These are phyloP conservation scores for Spheniscus mendiculus DNA, from an alignment of 2,113 vertebrate species.

Conservation along the genomic window DNA sequence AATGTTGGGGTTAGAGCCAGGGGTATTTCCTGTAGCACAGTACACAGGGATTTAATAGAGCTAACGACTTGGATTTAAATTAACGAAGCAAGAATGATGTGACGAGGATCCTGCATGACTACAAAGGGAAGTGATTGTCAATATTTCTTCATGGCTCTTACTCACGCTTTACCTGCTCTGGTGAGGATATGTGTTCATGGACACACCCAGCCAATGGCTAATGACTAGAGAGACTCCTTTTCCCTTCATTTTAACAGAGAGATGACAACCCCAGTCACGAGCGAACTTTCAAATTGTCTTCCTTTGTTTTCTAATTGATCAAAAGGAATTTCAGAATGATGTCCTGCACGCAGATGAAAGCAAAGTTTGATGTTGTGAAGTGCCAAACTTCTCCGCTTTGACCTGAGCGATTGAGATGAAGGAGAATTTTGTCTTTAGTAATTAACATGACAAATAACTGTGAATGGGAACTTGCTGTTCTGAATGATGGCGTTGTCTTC, in stretches of 20 bases:
- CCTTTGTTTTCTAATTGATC: not conserved
- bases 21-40: constrained; percentile 33
- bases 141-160: constrained; percentile 42
- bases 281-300: constrained; percentile 6
- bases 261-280: not conserved
- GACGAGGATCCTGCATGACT: not conserved
- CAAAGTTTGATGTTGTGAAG: constrained; percentile 51
- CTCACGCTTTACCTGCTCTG: not conserved
- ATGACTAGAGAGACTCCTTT: not conserved
- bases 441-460: constrained; percentile 58
- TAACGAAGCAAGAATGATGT: constrained; percentile 55
- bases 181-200: not conserved
- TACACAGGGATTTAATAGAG: constrained; percentile 27
- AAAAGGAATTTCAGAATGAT: constrained; percentile 38
- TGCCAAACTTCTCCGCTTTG: constrained; percentile 34
- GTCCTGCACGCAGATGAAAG: constrained; percentile 26
- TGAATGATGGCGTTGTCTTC: constrained; percentile 24
- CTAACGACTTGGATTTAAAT: constrained; percentile 49
- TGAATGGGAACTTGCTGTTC: constrained; percentile 27
- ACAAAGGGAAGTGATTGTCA: not conserved
- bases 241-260: constrained; percentile 35
- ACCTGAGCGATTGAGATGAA: constrained; percentile 5
- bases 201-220: not conserved
- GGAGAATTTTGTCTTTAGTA: constrained; percentile 53
- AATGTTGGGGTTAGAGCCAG: not conserved